phyloP scores from a whole-genome alignment of 2,113 vertebrate species.

The Semnopithecus entellus region DNA sequence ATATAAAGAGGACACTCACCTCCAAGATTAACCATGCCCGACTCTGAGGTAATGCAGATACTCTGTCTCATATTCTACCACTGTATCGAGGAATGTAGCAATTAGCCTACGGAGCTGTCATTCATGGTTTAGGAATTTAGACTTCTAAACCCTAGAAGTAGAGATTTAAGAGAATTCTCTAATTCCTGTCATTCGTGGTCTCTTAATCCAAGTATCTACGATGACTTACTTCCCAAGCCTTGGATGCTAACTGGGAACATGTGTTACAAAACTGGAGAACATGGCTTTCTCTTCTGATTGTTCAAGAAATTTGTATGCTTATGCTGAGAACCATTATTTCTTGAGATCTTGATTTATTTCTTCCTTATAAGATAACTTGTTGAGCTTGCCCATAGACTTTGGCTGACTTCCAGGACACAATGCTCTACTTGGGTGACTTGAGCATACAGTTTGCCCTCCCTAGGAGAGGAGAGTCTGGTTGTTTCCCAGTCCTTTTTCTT shows the following conservation, averaged over 20 bases:
- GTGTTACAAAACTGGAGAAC: not conserved
- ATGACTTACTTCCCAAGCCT: not conserved
- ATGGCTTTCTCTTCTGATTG: not conserved
- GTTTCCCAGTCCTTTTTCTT: not conserved
- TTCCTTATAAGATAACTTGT: not conserved
- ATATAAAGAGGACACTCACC: not conserved
- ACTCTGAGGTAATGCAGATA: not conserved
- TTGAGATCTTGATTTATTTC: not conserved
- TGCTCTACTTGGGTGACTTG: not conserved
- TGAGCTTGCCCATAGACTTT: not conserved
- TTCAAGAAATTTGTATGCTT: not conserved
- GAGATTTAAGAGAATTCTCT: not conserved
- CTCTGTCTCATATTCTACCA: not conserved
- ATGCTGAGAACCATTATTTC: not conserved
- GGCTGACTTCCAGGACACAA: not conserved
- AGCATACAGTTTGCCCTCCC: not conserved
- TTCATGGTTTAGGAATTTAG: not conserved
- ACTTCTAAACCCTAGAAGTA: not conserved
- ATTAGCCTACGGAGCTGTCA: too few relatives aligned
- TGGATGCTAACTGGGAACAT: not conserved
- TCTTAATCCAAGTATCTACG: not conserved
- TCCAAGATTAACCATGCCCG: not conserved
- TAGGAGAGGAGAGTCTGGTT: not conserved
- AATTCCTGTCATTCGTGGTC: not conserved
- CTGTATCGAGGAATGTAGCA: accelerated